A percentile compares a stretch with the other conserved stretches of the same genome.
Conservation (phyloP, 2,113 vertebrate genomes). For the Tympanuchus pallidicinctus region DNA sequence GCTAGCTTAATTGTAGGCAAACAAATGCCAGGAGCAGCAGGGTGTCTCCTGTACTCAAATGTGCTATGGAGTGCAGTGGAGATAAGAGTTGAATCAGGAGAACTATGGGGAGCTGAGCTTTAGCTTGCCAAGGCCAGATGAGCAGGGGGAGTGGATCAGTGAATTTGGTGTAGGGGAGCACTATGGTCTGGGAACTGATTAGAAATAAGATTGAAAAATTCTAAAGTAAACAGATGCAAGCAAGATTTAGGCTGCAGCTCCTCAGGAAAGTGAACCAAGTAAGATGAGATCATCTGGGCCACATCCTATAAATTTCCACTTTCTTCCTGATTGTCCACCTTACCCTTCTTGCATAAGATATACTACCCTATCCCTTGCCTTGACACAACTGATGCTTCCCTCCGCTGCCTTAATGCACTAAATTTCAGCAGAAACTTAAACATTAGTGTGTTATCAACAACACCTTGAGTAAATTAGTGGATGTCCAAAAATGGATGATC, state of each 20-base stretch:
- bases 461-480: not conserved
- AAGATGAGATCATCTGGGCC: not conserved
- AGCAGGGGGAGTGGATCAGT: not conserved
- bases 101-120: fast-evolving
- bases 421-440: not conserved
- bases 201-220: not conserved
- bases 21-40: not conserved
- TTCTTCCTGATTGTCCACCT: fast-evolving
- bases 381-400: not conserved
- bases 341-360: fast-evolving
- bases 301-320: not conserved
- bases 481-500: not conserved
- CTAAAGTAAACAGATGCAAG: not conserved
- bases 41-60: not conserved
- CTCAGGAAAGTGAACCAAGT: not conserved
- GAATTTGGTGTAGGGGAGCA: fast-evolving
- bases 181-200: not conserved
- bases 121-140: fast-evolving
- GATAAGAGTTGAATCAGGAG: not conserved
- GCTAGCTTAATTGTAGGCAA: not conserved
- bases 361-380: fast-evolving
- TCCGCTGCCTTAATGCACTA: not conserved
- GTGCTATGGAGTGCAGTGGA: fast-evolving
- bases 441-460: not conserved
- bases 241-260: not conserved